Evolutionary conservation across 2,797 vertebrate species (phyloP), one percentile per base, ranked within the genome.

Genomic region (Pipistrellus nathusii): DNA sequence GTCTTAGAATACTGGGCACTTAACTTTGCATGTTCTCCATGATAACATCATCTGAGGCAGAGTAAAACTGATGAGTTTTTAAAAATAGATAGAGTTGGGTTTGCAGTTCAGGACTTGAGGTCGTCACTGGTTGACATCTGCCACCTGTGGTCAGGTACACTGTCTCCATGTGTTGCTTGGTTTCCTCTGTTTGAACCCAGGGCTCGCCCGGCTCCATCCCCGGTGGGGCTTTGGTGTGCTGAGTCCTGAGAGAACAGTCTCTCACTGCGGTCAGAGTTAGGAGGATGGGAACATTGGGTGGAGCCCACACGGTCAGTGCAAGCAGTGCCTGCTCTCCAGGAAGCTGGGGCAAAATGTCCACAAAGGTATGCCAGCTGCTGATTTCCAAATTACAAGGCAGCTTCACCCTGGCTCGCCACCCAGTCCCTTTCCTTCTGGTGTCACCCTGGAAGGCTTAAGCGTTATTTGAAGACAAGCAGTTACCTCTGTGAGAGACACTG

Each of bases 11-110:
- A 32, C 8, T 20, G 12, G 30, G 32, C 30, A 55, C 1, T 77
- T 41, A 84, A 38, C 41, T 62, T 66, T 38, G 38, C 0, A 3
- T 89, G 77, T 89, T n/a, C 32, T 51, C 3, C 8, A 51, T 30
- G 53, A 38, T 87, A n/a, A 69, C 21, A n/a, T 62, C 30, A 72
- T 80, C 83, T 55, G 62, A 88, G 68, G 44, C 23, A 15, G 53
- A 62, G n/a, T 41, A 17, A 72, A 90, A 48, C 51, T 18, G 57
- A 7, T n/a, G 25, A 46, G n/a, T 71, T 71, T 62, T 32, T 38
- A 55, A 76, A 38, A 82, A 13, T 18, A 44, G 6, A 30, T n/a
- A 32, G 76, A 80, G 53, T 13, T 44, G 46, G 44, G 13, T 76
- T 38, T 32, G 83, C 13, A 78, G 1, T 14, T 3, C 0, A 2